Evolutionary conservation across 2,888 invertebrate species (phyloP).

Genomic region (Parnassius mnemosyne): DNA sequence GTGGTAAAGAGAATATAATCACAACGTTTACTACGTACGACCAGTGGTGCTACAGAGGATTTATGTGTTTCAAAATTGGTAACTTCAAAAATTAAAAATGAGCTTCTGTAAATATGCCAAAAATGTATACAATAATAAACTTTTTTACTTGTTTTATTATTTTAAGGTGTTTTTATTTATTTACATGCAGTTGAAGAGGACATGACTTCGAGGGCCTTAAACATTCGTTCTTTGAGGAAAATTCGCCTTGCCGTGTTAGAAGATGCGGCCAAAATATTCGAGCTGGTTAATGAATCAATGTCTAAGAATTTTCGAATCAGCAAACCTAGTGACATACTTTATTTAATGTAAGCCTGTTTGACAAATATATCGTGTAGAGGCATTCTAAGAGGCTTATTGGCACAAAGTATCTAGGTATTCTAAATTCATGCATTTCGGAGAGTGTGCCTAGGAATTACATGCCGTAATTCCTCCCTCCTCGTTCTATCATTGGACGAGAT

Average conservation of each 20-base stretch:
- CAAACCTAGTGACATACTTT: slow-evolving; percentile 13
- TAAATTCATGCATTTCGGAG: background rate
- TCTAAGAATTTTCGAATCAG: slow-evolving; percentile 53
- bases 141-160: background rate
- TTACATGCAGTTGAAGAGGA: background rate
- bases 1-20: no score
- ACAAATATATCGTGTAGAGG: no score
- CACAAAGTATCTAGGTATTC: background rate
- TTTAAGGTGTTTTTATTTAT: background rate
- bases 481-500: no score
- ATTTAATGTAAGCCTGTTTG: slow-evolving; percentile 14
- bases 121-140: background rate
- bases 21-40: no score
- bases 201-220: slow-evolving; percentile 34
- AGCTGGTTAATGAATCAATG: slow-evolving; percentile 54
- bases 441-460: no score
- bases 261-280: slow-evolving; percentile 48
- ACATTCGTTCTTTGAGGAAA: slow-evolving; percentile 43
- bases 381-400: no score
- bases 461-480: no score
- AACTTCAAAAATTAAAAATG: slow-evolving; percentile 8
- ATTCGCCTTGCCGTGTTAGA: slow-evolving; percentile 51
- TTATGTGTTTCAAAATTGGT: slow-evolving; percentile 2
- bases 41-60: slow-evolving; percentile 2
- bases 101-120: slow-evolving; percentile 8